phyloP scores from a whole-genome alignment of 2,113 vertebrate genomes.

The Pygoscelis antarcticus region DNA sequence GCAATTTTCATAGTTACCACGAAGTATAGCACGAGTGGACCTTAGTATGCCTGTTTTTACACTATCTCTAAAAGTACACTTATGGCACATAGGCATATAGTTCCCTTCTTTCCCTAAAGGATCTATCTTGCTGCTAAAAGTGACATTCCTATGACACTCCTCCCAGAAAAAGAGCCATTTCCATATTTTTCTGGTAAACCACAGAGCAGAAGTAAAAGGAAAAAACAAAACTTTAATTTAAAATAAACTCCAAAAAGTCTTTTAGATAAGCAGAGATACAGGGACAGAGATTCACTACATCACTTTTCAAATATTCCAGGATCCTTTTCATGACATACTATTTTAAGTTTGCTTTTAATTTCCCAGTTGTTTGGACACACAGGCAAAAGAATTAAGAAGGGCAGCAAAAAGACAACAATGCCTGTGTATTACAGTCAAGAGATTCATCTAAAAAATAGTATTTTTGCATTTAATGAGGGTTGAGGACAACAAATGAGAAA shows the following conservation, averaged over 20 bases:
- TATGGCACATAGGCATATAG: background rate
- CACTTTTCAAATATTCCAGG: background rate
- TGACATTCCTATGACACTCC: background rate
- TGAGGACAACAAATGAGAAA: background rate
- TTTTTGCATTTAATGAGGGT: background rate
- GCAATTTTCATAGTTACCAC: background rate
- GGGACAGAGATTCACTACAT: background rate
- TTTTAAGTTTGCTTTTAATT: conserved; percentile 40
- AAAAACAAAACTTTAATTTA: background rate
- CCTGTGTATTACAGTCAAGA: background rate
- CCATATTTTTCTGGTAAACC: background rate
- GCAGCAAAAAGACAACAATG: background rate
- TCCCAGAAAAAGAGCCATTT: background rate
- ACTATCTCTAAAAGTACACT: background rate
- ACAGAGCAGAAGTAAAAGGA: background rate
- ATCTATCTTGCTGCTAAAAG: background rate
- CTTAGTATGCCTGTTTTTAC: background rate
- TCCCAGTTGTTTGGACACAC: conserved; percentile 10
- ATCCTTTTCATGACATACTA: background rate
- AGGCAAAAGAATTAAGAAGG: conserved; percentile 7
- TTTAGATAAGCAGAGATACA: background rate
- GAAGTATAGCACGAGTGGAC: background rate
- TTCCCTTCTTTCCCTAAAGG: background rate
- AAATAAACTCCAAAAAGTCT: background rate
- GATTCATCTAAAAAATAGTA: background rate